Evolutionary conservation across 2,797 vertebrate genomes (phyloP), one percentile per base, ranked within the genome.

Genomic region (Helarctos malayanus): DNA sequence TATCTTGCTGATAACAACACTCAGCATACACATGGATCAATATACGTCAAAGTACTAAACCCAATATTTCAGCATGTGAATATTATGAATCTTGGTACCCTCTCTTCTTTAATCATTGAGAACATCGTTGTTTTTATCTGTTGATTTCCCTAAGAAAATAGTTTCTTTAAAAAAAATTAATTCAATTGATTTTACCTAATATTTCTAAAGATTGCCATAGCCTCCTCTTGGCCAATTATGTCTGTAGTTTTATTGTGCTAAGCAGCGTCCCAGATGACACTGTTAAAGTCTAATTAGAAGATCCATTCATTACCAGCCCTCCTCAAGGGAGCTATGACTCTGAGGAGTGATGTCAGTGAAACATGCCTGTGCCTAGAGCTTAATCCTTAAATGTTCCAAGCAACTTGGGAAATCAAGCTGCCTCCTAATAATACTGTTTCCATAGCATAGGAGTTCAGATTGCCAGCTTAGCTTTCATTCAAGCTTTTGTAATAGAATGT

Each of bases 261-360:
- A 96, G 47, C 41, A 83, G 16, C 9, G 57, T 78, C 15, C 27
- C 63, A 85, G 73, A 11, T 49, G 52, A 94, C 14, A 85, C 32
- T 81, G 29, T 75, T 85, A 97, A 93, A 71, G 5, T 81, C 32
- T 83, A 91, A 82, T 93, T 89, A 94, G 45, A 47, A 83, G 56
- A 79, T 49, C 7, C 5, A 59, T 71, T 89, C 32, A 83, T 59
- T 95, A 49, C 13, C 63, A 61, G 25, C 7, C 0, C 2, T 83
- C 25, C 52, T 38, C 25, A 25, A 61, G 61, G 16, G 3, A 78
- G 21, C 10, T 69, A 5, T 91, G 69, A 88, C 23, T 91, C 41
- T 76, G n/a, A 75, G 3, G n/a, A 2, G 18, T 56, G 12, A 76
- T 57, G 12, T 83, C 76, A 68, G 12, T 16, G 35, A 85, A 90